A percentile compares a stretch with the other conserved stretches of the same genome.
Conservation (phyloP, 2,797 vertebrate genomes). For the Rhodeus uyekii region DNA sequence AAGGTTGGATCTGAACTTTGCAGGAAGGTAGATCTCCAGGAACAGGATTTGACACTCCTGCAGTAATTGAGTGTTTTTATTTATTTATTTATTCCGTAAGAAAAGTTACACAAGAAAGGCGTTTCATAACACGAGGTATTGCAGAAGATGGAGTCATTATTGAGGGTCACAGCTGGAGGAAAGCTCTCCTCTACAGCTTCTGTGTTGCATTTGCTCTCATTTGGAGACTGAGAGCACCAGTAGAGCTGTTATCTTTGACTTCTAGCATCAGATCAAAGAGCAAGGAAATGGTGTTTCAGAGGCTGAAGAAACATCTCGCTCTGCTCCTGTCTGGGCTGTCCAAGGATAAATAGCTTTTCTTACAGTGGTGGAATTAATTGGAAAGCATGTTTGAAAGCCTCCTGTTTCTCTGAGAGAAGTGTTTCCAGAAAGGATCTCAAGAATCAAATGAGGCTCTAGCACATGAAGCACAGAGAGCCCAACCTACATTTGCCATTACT, state of each 20-base stretch:
- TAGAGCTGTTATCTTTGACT: background rate
- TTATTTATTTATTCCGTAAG: background rate
- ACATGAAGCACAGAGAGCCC: no score
- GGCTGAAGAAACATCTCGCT: background rate
- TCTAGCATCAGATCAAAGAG: slow-evolving; percentile 13
- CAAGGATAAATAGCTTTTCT: background rate
- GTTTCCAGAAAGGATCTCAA: background rate
- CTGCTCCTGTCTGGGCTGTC: background rate
- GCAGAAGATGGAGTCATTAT: background rate
- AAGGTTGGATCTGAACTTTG: no score
- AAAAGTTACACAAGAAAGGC: background rate
- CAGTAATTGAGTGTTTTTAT: background rate
- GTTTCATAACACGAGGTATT: background rate
- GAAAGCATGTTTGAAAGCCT: background rate
- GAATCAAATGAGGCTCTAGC: background rate
- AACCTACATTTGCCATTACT: no score
- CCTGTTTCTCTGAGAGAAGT: no score
- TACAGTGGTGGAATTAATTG: background rate
- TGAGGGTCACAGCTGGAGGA: background rate
- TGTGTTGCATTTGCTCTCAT: background rate
- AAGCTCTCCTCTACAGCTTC: background rate
- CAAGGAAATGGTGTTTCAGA: slow-evolving; percentile 5
- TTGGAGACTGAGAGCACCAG: background rate
- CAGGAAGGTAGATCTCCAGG: no score
- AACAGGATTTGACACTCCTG: no score